Conservation (phyloP, 2,113 vertebrate species). For the Tetrao urogallus region DNA sequence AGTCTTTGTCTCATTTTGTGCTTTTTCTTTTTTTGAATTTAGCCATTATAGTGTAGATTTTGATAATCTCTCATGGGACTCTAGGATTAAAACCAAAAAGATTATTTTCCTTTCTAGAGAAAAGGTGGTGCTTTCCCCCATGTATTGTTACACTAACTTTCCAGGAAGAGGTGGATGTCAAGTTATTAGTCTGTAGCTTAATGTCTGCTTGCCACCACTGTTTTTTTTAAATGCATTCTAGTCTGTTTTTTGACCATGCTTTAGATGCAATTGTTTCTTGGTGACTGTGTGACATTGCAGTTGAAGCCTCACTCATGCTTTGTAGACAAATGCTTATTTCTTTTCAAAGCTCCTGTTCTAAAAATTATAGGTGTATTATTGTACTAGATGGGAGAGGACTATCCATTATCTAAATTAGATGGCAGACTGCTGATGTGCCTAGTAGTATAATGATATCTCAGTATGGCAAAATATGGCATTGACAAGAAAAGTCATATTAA, state of each 20-base stretch:
- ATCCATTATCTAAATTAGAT: accelerated
- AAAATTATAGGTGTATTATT: no score
- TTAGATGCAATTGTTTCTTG: not conserved
- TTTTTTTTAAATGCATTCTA: not conserved
- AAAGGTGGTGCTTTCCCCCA: not conserved
- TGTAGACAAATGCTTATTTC: not conserved
- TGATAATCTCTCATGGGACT: not conserved
- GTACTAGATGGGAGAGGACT: not conserved
- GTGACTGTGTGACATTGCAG: not conserved
- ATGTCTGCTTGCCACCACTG: not conserved
- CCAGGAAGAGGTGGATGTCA: not conserved
- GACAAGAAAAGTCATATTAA: not conserved
- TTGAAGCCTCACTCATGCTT: not conserved
- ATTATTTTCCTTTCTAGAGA: not conserved
- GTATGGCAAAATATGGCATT: not conserved
- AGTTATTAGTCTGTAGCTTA: not conserved
- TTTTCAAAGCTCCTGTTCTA: not conserved
- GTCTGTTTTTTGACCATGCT: not conserved
- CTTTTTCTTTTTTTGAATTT: not conserved
- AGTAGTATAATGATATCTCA: not conserved
- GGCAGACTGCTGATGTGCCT: not conserved
- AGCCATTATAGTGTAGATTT: not conserved
- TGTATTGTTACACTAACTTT: not conserved
- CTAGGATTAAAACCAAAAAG: not conserved
- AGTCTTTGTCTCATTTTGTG: not conserved